These are phyloP conservation scores for Sphenopsis melanotis DNA, from an alignment of 2,797 vertebrate genomes.

Conservation along the genomic window DNA sequence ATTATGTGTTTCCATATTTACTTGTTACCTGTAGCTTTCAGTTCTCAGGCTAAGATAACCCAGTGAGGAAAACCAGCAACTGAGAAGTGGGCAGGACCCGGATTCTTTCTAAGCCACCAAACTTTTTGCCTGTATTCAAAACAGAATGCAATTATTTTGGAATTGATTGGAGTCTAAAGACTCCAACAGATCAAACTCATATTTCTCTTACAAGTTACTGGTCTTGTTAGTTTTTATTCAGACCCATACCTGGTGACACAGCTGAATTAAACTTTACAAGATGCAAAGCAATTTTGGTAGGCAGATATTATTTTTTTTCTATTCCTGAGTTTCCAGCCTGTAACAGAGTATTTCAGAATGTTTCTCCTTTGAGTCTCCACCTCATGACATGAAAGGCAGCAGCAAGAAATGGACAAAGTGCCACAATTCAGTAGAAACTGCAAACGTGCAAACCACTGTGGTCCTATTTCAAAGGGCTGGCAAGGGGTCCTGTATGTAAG, in stretches of 20 bases:
- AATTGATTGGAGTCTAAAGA: background rate
- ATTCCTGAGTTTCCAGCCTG: background rate
- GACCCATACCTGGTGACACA: background rate
- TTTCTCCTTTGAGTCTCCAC: background rate
- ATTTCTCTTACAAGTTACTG: background rate
- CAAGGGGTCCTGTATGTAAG: background rate
- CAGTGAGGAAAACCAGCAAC: background rate
- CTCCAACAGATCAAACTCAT: background rate
- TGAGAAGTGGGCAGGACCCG: background rate
- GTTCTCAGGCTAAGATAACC: background rate
- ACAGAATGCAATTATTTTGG: background rate
- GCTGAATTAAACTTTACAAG: background rate
- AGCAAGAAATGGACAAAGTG: background rate
- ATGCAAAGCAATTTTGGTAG: background rate
- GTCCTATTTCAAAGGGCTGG: background rate
- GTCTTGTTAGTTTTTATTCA: background rate
- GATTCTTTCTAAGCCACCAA: background rate
- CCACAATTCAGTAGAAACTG: accelerated
- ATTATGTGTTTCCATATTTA: background rate
- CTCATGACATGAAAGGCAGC: background rate
- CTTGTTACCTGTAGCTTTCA: background rate
- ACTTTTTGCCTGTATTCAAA: background rate
- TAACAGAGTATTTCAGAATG: background rate
- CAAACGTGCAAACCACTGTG: accelerated
- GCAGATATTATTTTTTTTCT: background rate